Evolutionary conservation across 2,888 invertebrate species (phyloP).

Genomic region (Archips crataeganus): DNA sequence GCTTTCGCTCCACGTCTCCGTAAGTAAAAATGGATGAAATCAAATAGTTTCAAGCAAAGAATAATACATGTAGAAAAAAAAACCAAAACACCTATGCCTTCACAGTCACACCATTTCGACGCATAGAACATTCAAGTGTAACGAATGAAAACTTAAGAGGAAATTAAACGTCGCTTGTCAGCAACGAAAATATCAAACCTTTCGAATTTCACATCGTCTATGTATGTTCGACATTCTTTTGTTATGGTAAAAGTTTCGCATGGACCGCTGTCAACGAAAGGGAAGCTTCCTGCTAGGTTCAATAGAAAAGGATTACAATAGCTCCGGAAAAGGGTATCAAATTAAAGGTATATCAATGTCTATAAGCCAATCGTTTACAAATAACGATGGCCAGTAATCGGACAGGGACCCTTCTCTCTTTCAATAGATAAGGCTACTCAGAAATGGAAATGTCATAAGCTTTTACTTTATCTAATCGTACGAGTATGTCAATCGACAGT

Average conservation of each 20-base stretch:
- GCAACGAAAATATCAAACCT: slow-evolving; percentile 20
- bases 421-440: background rate
- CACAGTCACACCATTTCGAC: background rate
- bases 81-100: background rate
- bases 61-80: background rate
- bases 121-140: background rate
- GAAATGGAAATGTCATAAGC: background rate
- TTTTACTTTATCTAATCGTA: background rate
- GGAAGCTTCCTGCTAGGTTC: background rate
- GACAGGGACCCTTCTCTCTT: background rate
- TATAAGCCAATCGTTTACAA: slow-evolving; percentile 5
- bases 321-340: slow-evolving; percentile 6
- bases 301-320: slow-evolving; percentile 6
- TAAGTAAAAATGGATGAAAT: background rate
- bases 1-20: too few species aligned
- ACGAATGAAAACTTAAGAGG: slow-evolving; percentile 28
- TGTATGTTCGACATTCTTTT: slow-evolving; percentile 19
- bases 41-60: background rate
- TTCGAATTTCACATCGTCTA: slow-evolving; percentile 9
- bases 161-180: slow-evolving; percentile 31
- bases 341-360: slow-evolving; percentile 1
- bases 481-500: background rate
- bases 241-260: slow-evolving; percentile 30
- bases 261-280: slow-evolving; percentile 13
- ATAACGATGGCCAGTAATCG: background rate